Evolutionary conservation across 2,797 vertebrate genomes (phyloP).

Genomic region (Lateolabrax maculatus): DNA sequence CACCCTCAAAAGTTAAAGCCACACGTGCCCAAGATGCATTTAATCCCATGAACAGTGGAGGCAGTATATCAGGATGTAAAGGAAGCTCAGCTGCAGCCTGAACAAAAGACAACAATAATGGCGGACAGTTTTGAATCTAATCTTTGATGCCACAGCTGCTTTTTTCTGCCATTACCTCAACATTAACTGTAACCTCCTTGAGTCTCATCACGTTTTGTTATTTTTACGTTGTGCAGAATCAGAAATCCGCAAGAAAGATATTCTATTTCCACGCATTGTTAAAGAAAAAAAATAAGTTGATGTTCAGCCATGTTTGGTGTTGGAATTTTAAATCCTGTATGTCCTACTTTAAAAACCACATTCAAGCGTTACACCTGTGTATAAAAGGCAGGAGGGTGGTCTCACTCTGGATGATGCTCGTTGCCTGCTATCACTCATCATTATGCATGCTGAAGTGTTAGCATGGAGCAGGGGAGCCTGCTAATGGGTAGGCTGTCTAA

Average conservation of each 20-base stretch:
- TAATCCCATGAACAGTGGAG: background rate
- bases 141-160: background rate
- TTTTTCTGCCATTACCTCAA: too few relatives aligned
- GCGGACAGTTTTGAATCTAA: background rate
- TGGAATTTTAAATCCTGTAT: background rate
- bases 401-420: background rate
- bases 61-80: background rate
- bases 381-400: slow-evolving; percentile 1
- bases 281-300: too few relatives aligned
- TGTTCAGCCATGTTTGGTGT: background rate
- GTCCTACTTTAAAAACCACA: background rate
- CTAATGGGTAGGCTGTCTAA: slow-evolving; percentile 19
- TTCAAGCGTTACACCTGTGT: background rate
- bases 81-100: background rate
- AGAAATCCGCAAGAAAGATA: too few relatives aligned
- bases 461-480: background rate
- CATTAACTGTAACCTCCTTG: too few relatives aligned
- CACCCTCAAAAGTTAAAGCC: too few relatives aligned
- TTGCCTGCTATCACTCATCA: slow-evolving; percentile 11
- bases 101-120: background rate
- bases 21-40: background rate
- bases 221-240: too few relatives aligned
- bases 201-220: too few relatives aligned
- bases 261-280: too few relatives aligned
- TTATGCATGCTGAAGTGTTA: slow-evolving; percentile 31